A percentile compares a stretch with the other conserved stretches of the same genome.
Conservation (phyloP, 2,888 invertebrate species). For the Brenthis hecate region DNA sequence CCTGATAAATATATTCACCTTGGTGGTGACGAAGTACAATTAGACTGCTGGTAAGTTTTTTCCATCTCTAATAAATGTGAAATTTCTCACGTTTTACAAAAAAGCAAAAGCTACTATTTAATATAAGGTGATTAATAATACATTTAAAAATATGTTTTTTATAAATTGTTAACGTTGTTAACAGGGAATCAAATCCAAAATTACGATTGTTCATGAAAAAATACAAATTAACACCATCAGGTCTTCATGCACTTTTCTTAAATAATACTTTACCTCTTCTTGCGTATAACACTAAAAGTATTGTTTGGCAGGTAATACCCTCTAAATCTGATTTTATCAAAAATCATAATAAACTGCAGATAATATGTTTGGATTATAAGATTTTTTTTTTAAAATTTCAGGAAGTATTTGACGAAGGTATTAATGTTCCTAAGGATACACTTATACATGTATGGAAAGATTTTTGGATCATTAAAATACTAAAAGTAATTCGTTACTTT, state of each 20-base stretch:
- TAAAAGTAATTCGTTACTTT: constrained; percentile 46
- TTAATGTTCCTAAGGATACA: constrained; percentile 82
- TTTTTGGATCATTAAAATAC: constrained; percentile 51
- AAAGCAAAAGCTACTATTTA: too few species aligned
- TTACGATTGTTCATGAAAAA: constrained; percentile 57
- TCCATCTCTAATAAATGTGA: background rate
- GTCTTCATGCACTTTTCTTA: constrained; percentile 65
- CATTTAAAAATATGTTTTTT: too few species aligned
- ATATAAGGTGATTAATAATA: too few species aligned
- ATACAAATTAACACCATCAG: constrained; percentile 48
- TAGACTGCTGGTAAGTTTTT: constrained; percentile 88
- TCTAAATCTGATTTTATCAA: too few species aligned
- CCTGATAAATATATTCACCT: constrained; percentile 93
- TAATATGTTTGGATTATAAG: too few species aligned
- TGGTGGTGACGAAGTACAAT: constrained; percentile 95
- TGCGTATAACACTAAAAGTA: constrained; percentile 49
- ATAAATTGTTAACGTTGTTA: background rate
- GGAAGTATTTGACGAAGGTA: constrained; percentile 92
- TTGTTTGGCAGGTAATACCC: constrained; percentile 67
- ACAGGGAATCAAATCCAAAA: constrained; percentile 62
- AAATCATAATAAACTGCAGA: too few species aligned
- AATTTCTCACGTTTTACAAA: too few species aligned
- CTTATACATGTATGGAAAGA: constrained; percentile 92
- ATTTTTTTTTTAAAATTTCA: constrained; percentile 62
- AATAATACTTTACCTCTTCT: constrained; percentile 58